Percentiles rank a stretch among this genome's conserved stretches.
These are phyloP conservation scores for Apostichopus californicus DNA, from an alignment of 35 echinoderm and acorn worm genomes.

Conservation along the genomic window DNA sequence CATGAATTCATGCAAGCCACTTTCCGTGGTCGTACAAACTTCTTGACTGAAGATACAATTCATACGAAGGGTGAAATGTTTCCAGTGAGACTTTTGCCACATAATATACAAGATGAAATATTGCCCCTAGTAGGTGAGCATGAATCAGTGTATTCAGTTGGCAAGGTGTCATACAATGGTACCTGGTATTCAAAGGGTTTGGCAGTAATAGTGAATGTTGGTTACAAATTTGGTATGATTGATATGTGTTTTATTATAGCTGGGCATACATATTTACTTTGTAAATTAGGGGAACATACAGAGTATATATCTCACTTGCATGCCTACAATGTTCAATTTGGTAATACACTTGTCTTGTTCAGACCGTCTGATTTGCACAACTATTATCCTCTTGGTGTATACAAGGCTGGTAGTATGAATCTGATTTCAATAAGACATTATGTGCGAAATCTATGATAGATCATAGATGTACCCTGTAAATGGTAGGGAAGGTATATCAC, in stretches of 20 bases:
- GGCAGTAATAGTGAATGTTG: slow-evolving; percentile 8
- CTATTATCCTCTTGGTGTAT: slow-evolving; percentile 45
- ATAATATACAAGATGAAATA: background rate
- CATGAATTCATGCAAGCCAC: slow-evolving; percentile 57
- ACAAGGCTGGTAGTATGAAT: slow-evolving; percentile 23
- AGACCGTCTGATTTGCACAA: background rate
- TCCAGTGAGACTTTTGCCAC: slow-evolving; percentile 52
- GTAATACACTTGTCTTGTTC: background rate
- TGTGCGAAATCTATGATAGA: background rate
- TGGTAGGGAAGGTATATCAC: no score
- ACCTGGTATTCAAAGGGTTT: slow-evolving; percentile 29
- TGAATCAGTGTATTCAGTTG: slow-evolving; percentile 15
- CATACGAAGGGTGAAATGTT: slow-evolving; percentile 28
- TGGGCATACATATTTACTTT: slow-evolving; percentile 9
- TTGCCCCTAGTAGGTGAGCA: background rate
- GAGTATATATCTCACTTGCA: slow-evolving; percentile 28
- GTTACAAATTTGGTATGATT: slow-evolving; percentile 24
- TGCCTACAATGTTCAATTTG: slow-evolving; percentile 45
- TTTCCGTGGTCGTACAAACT: background rate
- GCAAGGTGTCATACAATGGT: slow-evolving; percentile 18
- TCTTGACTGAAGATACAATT: background rate
- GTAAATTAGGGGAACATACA: background rate
- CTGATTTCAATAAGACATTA: slow-evolving; percentile 39
- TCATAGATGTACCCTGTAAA: no score
- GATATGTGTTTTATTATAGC: slow-evolving; percentile 41